Percentiles rank a stretch among this genome's conserved stretches.
Evolutionary conservation across 2,888 invertebrate genomes (phyloP).

Genomic region (Drosophila sordidula): DNA sequence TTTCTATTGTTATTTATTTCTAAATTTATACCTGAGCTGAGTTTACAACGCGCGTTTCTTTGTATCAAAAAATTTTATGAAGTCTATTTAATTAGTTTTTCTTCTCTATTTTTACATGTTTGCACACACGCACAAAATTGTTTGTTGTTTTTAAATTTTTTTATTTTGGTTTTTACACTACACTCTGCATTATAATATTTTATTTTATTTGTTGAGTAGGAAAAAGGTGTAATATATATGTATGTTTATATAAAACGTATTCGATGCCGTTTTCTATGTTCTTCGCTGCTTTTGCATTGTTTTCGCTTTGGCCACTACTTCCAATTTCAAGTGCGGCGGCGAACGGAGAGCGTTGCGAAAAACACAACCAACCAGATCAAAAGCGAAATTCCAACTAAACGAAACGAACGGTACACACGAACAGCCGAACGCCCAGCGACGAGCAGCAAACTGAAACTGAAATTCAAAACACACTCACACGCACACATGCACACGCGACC

Average conservation of each 20-base stretch:
- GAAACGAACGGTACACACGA: slow-evolving; percentile 53
- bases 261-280: slow-evolving; percentile 49
- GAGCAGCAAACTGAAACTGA: slow-evolving; percentile 54
- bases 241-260: slow-evolving; percentile 35
- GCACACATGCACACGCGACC: slow-evolving; percentile 31
- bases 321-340: slow-evolving; percentile 51
- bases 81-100: slow-evolving; percentile 39
- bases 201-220: slow-evolving; percentile 44
- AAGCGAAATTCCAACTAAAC: slow-evolving; percentile 85
- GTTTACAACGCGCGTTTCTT: slow-evolving; percentile 62
- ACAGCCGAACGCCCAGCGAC: slow-evolving; percentile 40
- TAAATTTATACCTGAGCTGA: slow-evolving; percentile 71
- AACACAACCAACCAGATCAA: slow-evolving; percentile 83
- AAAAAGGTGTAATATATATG: slow-evolving; percentile 19
- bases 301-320: slow-evolving; percentile 54
- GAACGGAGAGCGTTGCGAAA: slow-evolving; percentile 55
- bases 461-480: slow-evolving; percentile 33
- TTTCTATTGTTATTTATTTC: slow-evolving; percentile 32
- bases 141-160: slow-evolving; percentile 20
- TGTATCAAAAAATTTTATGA: slow-evolving; percentile 69
- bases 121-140: slow-evolving; percentile 43
- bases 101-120: slow-evolving; percentile 11
- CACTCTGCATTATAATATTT: slow-evolving; percentile 37
- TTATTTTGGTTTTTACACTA: slow-evolving; percentile 27
- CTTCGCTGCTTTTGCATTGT: slow-evolving; percentile 58